Evolutionary conservation across 2,888 invertebrate species (phyloP), one percentile per base, ranked within the genome.

Genomic region (Andrena bicolor): DNA sequence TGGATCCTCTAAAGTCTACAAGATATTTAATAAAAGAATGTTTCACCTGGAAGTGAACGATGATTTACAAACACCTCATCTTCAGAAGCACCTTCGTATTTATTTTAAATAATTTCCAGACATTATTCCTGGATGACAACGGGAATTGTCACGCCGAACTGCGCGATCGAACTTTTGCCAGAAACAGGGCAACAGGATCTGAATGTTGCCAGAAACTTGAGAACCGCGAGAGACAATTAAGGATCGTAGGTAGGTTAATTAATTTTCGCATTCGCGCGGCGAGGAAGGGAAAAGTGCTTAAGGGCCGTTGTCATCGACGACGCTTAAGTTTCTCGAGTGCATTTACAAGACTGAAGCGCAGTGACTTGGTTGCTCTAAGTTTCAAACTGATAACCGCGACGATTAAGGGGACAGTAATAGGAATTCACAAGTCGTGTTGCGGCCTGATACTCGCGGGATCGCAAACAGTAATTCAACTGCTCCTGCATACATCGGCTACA

Each of bases 351-450:
- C 68, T 63, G 41, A 64, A 61, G 65, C 56, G 41, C 74, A 60
- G 30, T 23, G 72, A 64, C 63, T 63, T 23, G 68, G 76, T 76
- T 76, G 20, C 64, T 32, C 69, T 28, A 80, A 85, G 82, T 85
- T 85, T 74, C 73, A 48, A 84, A 71, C 71, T 84, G 82, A 85
- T 84, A 85, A 82, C 85, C 79, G 32, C 76, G 71, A 74, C 81
- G 84, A 85, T 85, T 81, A 85, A 75, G 61, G 20, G 71, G 65
- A 70, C 72, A 60, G 73, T 81, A 69, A 61, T 74, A 79, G 81
- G 79, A 72, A 85, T 82, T 82, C 84, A 56, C 82, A 71, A 84
- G 76, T 76, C 41, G 61, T 68, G 63, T 30, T 32, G 26, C 69
- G 41, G 58, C 30, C 30, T 60, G 70, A 65, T 70, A 70, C 66